Conservation (phyloP, 2,888 invertebrate genomes). For the Branchipolynoe longqiensis region DNA sequence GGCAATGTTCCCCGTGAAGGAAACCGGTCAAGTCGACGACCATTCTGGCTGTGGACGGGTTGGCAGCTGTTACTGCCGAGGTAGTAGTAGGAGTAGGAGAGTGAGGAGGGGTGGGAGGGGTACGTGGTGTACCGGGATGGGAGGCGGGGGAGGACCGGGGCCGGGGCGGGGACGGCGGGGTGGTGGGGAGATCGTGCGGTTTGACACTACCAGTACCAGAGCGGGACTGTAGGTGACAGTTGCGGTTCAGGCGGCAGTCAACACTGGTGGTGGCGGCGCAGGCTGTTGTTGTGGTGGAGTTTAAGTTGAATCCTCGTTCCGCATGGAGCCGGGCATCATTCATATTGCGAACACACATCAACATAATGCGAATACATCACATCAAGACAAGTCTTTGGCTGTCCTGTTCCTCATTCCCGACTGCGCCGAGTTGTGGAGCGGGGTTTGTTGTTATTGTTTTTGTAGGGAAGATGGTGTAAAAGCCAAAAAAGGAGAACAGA, state of each 20-base stretch:
- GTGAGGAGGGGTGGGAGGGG: too few species aligned
- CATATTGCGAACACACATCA: conserved; percentile 52
- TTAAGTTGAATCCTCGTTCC: conserved; percentile 2
- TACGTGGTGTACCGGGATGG: too few species aligned
- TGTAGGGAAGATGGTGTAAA: neutral
- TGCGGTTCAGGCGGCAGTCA: neutral
- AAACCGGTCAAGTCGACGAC: neutral
- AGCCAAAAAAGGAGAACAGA: neutral
- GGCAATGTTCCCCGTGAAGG: neutral
- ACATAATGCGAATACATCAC: neutral
- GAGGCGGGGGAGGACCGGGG: too few species aligned
- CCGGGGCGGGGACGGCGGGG: too few species aligned
- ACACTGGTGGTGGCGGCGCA: neutral
- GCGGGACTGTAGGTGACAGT: neutral
- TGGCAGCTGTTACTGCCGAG: neutral
- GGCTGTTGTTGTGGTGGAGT: neutral
- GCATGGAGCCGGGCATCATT: conserved; percentile 34
- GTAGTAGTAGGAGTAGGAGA: neutral
- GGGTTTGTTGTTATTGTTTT: too few species aligned
- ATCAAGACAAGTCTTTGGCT: neutral
- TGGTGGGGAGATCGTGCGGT: neutral
- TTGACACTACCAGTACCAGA: neutral
- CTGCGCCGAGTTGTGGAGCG: neutral
- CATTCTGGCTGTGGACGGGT: neutral
- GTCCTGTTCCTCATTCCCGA: neutral